Percentiles rank a stretch among this genome's conserved stretches.
Evolutionary conservation across 2,888 invertebrate species (phyloP).

Genomic region (Perithous albicinctus): DNA sequence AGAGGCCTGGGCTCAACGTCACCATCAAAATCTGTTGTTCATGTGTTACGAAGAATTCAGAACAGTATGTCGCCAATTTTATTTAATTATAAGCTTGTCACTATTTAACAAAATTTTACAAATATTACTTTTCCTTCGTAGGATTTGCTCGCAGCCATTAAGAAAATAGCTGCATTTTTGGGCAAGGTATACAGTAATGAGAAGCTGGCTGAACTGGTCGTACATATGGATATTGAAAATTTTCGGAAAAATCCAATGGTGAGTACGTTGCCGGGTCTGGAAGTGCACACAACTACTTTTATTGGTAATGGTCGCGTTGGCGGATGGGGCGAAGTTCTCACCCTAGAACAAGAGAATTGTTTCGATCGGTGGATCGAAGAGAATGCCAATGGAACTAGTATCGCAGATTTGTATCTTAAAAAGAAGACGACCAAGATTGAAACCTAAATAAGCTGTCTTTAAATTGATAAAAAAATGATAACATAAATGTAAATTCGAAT

Average conservation of each 20-base stretch:
- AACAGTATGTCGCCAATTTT: conserved; percentile 84
- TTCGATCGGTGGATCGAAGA: conserved; percentile 90
- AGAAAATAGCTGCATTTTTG: conserved; percentile 88
- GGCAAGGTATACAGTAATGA: conserved; percentile 86
- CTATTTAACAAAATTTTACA: conserved; percentile 19
- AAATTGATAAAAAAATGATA: background rate
- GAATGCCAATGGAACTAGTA: conserved; percentile 87
- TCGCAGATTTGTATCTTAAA: conserved; percentile 82
- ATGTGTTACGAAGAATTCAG: conserved; percentile 93
- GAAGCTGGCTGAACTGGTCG: conserved; percentile 87
- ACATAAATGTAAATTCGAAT: background rate
- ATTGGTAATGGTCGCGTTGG: conserved; percentile 89
- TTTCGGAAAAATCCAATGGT: conserved; percentile 87
- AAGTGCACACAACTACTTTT: conserved; percentile 88
- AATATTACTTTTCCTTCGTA: conserved; percentile 78
- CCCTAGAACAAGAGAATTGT: conserved; percentile 88
- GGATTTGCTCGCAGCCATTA: conserved; percentile 87
- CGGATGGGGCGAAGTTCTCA: conserved; percentile 91
- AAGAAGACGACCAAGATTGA: background rate
- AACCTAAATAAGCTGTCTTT: background rate
- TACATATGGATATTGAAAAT: conserved; percentile 92
- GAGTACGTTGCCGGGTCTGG: conserved; percentile 88
- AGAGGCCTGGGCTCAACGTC: conserved; percentile 90
- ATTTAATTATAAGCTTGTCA: background rate
- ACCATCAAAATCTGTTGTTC: conserved; percentile 90